These are phyloP conservation scores for Zaprionus kolodkinae DNA, from an alignment of 1,140 invertebrate genomes.

Conservation along the genomic window DNA sequence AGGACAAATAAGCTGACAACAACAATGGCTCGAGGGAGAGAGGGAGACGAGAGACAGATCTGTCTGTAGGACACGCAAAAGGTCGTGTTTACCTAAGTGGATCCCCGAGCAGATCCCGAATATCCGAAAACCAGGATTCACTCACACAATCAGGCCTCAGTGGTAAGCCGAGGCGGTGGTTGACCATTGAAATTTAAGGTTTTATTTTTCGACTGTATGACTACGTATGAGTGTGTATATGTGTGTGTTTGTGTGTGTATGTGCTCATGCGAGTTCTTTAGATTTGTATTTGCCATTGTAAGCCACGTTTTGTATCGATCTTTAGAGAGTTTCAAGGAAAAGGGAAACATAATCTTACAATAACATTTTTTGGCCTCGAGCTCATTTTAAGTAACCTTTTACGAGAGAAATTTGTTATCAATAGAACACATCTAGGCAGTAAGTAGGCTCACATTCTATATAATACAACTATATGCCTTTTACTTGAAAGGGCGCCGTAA, in stretches of 20 bases:
- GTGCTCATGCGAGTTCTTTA: slow-evolving; percentile 40
- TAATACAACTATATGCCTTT: not conserved
- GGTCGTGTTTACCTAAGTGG: slow-evolving; percentile 55
- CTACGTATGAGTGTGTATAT: slow-evolving; percentile 32
- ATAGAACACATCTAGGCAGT: slow-evolving; percentile 53
- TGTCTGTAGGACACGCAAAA: slow-evolving; percentile 5
- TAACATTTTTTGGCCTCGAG: slow-evolving; percentile 64
- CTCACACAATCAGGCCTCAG: slow-evolving; percentile 51
- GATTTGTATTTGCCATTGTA: slow-evolving; percentile 56
- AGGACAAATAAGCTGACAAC: slow-evolving; percentile 30
- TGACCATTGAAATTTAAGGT: slow-evolving; percentile 71
- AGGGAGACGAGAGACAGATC: not conserved
- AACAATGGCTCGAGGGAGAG: slow-evolving; percentile 11
- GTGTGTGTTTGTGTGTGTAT: slow-evolving; percentile 23
- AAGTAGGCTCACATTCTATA: slow-evolving; percentile 15
- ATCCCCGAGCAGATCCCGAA: slow-evolving; percentile 47
- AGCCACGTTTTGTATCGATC: slow-evolving; percentile 17
- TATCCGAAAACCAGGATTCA: slow-evolving; percentile 44
- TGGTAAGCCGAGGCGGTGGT: slow-evolving; percentile 73
- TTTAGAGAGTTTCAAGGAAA: slow-evolving; percentile 57
- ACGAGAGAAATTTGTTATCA: slow-evolving; percentile 75
- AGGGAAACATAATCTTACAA: slow-evolving; percentile 71
- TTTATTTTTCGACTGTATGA: slow-evolving; percentile 41
- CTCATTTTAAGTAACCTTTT: slow-evolving; percentile 75
- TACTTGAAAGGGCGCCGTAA: not conserved